Evolutionary conservation across 2,797 vertebrate genomes (phyloP), one percentile per base, ranked within the genome.

Genomic region (Pantherophis alleghaniensis): DNA sequence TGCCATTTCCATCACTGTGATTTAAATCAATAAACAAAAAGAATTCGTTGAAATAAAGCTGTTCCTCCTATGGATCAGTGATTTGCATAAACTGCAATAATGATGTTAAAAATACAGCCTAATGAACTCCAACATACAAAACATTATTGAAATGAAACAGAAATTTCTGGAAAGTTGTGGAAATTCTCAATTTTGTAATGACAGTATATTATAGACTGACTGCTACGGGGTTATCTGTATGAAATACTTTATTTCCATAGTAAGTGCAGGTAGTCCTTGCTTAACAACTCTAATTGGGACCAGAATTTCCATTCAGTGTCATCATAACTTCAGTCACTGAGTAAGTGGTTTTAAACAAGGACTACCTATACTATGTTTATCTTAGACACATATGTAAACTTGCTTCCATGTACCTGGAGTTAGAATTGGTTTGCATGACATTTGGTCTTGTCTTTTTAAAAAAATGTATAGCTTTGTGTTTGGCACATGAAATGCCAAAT

Each of bases 11-110:
- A 89, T 92, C 87, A 53, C 74, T 93, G 61, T 66, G 16, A 55
- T 83, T 89, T 88, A 83, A 79, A 94, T 0, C 0, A 53, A 69
- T 28, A 95, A 94, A 91, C 88, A 37, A 60, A 93, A 83, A 87
- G 7, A 79, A 42, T 57, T 86, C 1, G 26, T 57, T 66, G 51
- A n/a, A 12, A 56, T 79, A 18, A 61, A 92, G 61, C 89, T 87
- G 47, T 89, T 89, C 90, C 87, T 95, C 57, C 86, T 95, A 94
- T 59, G 24, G 28, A 47, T 57, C 32, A 69, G n/a, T 51, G 59
- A 86, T 53, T 56, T 61, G 63, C 20, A 89, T 89, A 93, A 89
- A 74, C 26, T 89, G 83, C 16, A 88, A 24, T 88, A 14, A 47
- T 91, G 47, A 47, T 91, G 47, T 79, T 87, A 86, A 88, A 56